Conservation (phyloP, 2,113 vertebrate genomes). For the cat (Felis catus) region DNA sequence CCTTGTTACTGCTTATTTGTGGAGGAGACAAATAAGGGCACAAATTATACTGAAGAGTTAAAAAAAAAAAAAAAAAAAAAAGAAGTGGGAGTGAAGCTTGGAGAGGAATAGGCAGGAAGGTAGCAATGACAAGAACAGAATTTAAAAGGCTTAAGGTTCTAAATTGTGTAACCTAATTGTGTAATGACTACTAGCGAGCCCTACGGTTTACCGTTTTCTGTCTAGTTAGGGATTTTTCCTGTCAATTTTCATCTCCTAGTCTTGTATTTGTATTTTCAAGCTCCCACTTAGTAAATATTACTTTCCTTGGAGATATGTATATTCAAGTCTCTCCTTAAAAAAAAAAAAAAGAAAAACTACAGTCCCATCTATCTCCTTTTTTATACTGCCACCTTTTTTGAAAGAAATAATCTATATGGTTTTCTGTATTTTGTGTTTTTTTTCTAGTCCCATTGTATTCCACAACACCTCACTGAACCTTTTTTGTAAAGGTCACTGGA, state of each 20-base stretch:
- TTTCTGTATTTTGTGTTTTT: constrained; percentile 32
- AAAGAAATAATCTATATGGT: not conserved
- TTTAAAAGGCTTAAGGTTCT: not conserved
- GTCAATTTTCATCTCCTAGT: not conserved
- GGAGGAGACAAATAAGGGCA: not conserved
- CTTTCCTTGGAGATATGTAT: not conserved
- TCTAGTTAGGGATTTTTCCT: not conserved
- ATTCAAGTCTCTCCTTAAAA: not conserved
- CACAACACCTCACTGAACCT: not conserved
- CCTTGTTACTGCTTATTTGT: not conserved
- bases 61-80: not conserved
- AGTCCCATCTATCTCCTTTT: not conserved
- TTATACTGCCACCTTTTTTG: not conserved
- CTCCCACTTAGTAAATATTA: not conserved
- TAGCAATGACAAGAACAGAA: not conserved
- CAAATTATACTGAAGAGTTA: not conserved
- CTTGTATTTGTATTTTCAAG: not conserved
- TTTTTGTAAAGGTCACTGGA: not conserved
- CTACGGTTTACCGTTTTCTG: not conserved
- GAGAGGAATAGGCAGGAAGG: not conserved
- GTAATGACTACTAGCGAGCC: not conserved
- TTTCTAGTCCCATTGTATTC: not conserved
- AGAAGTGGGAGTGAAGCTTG: not conserved
- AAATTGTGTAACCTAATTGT: not conserved
- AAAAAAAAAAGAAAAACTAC: not conserved